Evolutionary conservation across 2,888 invertebrate species (phyloP), one percentile per base, ranked within the genome.

Genomic region (Apodemia zela): DNA sequence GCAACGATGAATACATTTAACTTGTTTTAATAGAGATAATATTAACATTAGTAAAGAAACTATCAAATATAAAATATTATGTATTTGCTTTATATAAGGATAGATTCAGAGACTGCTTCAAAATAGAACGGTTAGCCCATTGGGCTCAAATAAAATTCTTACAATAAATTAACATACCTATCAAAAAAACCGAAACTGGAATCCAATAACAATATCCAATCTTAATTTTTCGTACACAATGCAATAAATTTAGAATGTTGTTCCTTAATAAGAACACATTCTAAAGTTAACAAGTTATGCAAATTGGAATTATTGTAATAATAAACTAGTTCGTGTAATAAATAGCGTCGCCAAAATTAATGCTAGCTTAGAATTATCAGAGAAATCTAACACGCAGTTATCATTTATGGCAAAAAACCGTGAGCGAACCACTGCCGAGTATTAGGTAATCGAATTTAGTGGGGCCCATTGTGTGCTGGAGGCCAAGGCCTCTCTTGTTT

Each of bases 401-500:
- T 68, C 68, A 69, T 71, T 42, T 76, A 76, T 75, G 76, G 74
- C 74, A 76, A 78, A 84, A 86, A 85, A 84, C 84, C 85, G 85
- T 87, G 84, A 85, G 80, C 82, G 76, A 83, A 82, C 81, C 79
- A 78, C 78, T 66, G 68, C 65, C 68, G 76, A 74, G 74, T 77
- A 80, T 87, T 87, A 84, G 76, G 80, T 87, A 85, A 89, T 85
- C 85, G 82, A 87, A 87, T 89, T 87, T 84, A 78, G 85, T 81
- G 84, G 79, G 82, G 82, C 82, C 85, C 79, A 89, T 89, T 89
- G 87, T 89, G 79, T 76, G 69, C 67, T 69, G 75, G 82, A 81
- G 87, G 89, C 88, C 90, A 90, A 91, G 90, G 90, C 77, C 86
- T 78, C 69, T 61, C 73, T 78, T 91, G 89, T 91, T 91, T 89